Percentiles rank a stretch among this genome's conserved stretches.
Conservation (phyloP, 2,888 invertebrate genomes). For the Clostera curtula region DNA sequence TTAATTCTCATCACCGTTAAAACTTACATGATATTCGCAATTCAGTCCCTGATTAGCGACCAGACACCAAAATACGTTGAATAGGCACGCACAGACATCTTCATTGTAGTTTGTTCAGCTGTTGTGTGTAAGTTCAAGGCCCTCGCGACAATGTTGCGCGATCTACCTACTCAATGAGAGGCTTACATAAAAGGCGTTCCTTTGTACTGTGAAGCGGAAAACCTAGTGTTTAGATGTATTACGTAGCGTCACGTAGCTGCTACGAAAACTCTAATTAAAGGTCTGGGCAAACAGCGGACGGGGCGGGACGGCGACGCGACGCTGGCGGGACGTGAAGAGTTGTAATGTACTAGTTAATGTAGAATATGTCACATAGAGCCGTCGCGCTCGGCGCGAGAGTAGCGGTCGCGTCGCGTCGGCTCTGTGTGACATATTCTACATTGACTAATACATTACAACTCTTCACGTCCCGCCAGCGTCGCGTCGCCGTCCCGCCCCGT, state of each 20-base stretch:
- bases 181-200: constrained; percentile 25
- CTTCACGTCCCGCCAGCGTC: too few species aligned
- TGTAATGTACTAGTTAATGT: too few species aligned
- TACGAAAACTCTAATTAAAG: too few species aligned
- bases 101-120: constrained; percentile 47
- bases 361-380: too few species aligned
- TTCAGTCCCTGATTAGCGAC: constrained; percentile 13
- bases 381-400: too few species aligned
- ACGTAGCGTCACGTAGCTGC: constrained; percentile 2
- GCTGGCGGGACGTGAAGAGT: too few species aligned
- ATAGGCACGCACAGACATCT: constrained; percentile 25
- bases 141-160: constrained; percentile 37
- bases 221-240: constrained; percentile 5
- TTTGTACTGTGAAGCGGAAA: constrained; percentile 15
- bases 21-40: constrained; percentile 13
- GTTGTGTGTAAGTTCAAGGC: constrained; percentile 59
- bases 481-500: too few species aligned
- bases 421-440: too few species aligned
- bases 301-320: too few species aligned
- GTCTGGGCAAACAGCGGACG: too few species aligned
- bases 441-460: too few species aligned
- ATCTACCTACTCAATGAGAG: constrained; percentile 29
- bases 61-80: constrained; percentile 24
- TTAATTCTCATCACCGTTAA: background rate
- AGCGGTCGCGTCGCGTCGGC: too few species aligned